Base-by-base conservation (phyloP, 2,113 vertebrate genomes). In the Actenoides hombroni region DNA sequence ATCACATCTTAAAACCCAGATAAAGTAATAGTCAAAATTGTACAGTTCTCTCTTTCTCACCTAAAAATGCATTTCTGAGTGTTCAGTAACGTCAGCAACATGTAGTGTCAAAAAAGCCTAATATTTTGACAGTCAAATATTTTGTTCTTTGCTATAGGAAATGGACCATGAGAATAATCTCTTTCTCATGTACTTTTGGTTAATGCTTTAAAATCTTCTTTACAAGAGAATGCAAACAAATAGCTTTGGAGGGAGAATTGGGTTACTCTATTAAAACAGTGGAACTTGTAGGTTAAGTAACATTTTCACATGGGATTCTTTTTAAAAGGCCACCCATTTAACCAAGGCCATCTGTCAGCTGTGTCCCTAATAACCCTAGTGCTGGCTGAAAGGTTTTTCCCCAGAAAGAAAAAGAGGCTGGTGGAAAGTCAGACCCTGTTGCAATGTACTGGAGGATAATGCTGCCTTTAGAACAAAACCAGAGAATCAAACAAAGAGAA, bases 151-250 rank as follows among this genome's bases (percentile, higher is more conserved):
- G 78, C 80, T 94, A 76, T 85, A 84, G 93, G 88, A 97, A 97
- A 92, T 57, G 91, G 75, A 88, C 87, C 49, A 69, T 26, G 92
- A 76, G 54, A 96, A 97, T 96, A 96, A 97, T 97, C 95, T 94
- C 94, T 97, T 93, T 78, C 93, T 91, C 92, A 67, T 96, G 84
- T 96, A 96, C 97, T 98, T 98, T 96, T 96, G 76, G 88, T 85
- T 96, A 96, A 98, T 95, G 79, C 96, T 97, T 97, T 96, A 96
- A 96, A 96, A 98, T 97, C 97, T 97, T 97, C 92, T 98, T 90
- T 96, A 71, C 81, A 83, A 95, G 64, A 90, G 83, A 96, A 93
- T 83, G 77, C 69, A 64, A 54, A 97, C 80, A 96, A 97, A 97
- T 70, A 96, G 95, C 93, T 97, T 95, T 92, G 90, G 89, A 88